Conservation (phyloP, 2,113 vertebrate genomes). For the Hipposideros armiger region DNA sequence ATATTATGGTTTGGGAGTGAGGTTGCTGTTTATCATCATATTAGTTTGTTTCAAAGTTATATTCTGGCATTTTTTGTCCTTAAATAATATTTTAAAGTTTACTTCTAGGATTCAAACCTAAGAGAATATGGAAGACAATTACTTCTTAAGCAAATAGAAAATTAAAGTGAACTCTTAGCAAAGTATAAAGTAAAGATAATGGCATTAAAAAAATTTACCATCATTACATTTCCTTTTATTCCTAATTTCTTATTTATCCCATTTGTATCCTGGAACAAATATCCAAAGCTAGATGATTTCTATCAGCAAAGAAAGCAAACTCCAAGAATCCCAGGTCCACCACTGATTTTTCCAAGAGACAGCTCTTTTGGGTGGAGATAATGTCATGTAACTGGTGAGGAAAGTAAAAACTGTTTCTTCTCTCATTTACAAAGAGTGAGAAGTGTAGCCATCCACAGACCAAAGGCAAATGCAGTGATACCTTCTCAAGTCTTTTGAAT, state of each 20-base stretch:
- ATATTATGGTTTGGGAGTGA: neutral
- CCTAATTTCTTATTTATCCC: neutral
- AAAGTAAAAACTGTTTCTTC: neutral
- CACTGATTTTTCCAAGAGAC: neutral
- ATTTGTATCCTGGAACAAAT: neutral
- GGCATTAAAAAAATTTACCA: neutral
- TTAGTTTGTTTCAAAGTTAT: neutral
- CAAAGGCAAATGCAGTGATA: neutral
- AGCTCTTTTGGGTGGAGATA: neutral
- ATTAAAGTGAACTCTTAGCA: neutral
- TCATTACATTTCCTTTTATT: neutral
- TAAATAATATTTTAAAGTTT: constrained; percentile 24
- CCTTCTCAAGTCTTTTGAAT: neutral
- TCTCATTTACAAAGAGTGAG: neutral
- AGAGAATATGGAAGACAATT: neutral
- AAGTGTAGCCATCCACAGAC: neutral
- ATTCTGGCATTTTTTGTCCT: neutral
- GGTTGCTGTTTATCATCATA: neutral
- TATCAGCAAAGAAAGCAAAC: neutral
- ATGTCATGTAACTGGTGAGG: neutral
- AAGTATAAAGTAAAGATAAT: neutral
- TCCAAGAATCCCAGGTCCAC: neutral
- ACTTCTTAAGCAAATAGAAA: constrained; percentile 40
- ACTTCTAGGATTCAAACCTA: neutral
- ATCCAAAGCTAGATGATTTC: neutral